These are phyloP conservation scores for Urocynchramus pylzowi DNA, from an alignment of 2,113 vertebrate species.

Conservation along the genomic window DNA sequence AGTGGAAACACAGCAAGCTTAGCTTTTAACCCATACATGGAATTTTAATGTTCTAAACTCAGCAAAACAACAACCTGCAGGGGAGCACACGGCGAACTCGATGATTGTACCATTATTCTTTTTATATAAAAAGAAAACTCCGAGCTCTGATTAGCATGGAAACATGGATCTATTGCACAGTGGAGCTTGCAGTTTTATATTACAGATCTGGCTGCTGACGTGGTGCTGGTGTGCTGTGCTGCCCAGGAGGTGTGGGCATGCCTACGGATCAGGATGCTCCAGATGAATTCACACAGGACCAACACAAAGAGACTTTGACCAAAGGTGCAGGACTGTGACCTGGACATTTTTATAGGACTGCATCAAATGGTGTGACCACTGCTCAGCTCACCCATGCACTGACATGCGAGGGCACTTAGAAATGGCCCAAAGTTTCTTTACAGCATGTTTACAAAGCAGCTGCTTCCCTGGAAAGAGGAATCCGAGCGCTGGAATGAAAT, in stretches of 20 bases:
- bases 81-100: background rate
- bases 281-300: background rate
- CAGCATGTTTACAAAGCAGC: background rate
- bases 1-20: constrained; percentile 39
- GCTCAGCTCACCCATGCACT: background rate
- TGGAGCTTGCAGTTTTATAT: background rate
- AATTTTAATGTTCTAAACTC: constrained; percentile 16
- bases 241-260: background rate
- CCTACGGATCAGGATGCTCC: background rate
- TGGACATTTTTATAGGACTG: background rate
- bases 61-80: constrained; percentile 9
- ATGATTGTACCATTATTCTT: background rate
- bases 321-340: background rate
- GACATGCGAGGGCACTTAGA: background rate
- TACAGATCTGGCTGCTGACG: background rate
- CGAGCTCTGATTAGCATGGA: background rate
- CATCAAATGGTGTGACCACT: background rate
- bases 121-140: background rate
- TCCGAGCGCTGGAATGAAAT: background rate
- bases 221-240: constrained; percentile 41
- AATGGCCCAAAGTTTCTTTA: background rate
- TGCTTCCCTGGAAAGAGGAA: background rate
- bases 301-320: background rate
- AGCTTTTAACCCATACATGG: background rate
- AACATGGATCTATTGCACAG: background rate